Conservation (phyloP, 2,113 vertebrate genomes). For the Marmota flaviventris region DNA sequence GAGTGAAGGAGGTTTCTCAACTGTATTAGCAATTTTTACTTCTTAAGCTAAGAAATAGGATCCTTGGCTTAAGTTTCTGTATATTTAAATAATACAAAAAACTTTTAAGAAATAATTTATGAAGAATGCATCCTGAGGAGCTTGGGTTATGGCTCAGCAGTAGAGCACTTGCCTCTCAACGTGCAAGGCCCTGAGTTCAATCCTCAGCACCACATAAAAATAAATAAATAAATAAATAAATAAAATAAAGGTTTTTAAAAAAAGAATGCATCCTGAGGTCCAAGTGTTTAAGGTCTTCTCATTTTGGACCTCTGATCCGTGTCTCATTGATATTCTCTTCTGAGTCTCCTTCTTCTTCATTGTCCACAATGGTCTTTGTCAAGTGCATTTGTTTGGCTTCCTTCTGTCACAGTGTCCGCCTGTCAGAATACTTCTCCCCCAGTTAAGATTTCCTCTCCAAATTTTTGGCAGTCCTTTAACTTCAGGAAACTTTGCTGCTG, state of each 20-base stretch:
- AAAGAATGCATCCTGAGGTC: background rate
- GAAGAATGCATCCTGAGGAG: background rate
- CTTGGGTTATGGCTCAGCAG: too few species aligned
- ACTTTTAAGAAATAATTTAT: background rate
- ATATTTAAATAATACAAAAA: background rate
- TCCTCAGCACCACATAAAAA: too few species aligned
- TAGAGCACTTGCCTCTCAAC: too few species aligned
- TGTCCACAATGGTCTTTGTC: background rate
- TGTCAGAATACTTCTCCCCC: background rate
- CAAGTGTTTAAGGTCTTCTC: background rate
- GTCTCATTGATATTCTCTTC: background rate
- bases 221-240: too few species aligned
- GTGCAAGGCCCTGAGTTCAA: too few species aligned
- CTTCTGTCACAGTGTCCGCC: background rate
- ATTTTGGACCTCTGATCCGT: background rate
- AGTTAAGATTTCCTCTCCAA: background rate
- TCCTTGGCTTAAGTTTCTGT: background rate
- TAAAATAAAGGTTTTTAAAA: too few species aligned
- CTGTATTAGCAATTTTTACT: conserved; percentile 8
- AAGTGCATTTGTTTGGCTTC: background rate
- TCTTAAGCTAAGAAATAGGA: background rate
- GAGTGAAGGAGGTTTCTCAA: background rate
- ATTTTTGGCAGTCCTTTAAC: background rate
- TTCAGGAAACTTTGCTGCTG: background rate
- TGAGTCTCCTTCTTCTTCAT: background rate